A percentile compares a stretch with the other conserved stretches of the same genome.
phyloP scores from a whole-genome alignment of 2,797 vertebrate genomes.

The Ctenosaura bakeri region DNA sequence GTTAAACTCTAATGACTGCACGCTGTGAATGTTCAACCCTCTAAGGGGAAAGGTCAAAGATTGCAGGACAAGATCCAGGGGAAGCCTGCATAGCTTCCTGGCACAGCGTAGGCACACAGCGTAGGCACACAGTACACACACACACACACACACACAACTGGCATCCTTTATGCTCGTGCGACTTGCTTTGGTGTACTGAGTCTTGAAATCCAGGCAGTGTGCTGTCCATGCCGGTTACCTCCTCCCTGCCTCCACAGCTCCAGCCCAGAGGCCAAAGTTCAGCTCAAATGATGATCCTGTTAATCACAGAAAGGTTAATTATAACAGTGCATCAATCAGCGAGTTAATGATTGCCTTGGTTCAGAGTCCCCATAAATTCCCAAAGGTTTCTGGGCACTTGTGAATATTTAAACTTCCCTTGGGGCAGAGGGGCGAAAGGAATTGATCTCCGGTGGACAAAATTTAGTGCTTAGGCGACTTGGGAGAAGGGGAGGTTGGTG shows the following conservation, averaged over 20 bases:
- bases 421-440: not conserved
- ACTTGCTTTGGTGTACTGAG: not conserved
- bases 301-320: slow-evolving; percentile 18
- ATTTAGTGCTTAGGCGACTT: not conserved
- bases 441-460: not conserved
- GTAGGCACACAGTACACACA: not conserved
- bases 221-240: not conserved
- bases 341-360: slow-evolving; percentile 22
- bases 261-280: slow-evolving; percentile 15
- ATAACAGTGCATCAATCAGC: not conserved
- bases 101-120: too few relatives aligned
- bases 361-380: slow-evolving; percentile 4
- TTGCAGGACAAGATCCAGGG: too few relatives aligned
- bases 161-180: not conserved
- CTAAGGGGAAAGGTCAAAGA: too few relatives aligned
- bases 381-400: not conserved
- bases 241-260: not conserved
- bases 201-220: not conserved
- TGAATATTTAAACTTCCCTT: not conserved
- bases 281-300: not conserved
- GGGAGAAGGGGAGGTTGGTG: not conserved
- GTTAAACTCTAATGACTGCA: too few relatives aligned
- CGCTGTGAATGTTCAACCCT: too few relatives aligned
- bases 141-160: not conserved
- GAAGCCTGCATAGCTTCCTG: too few relatives aligned